Percentiles rank a stretch among this genome's conserved stretches.
These are phyloP conservation scores for Corbicula japonica DNA, from an alignment of 2,888 invertebrate genomes.

Conservation along the genomic window DNA sequence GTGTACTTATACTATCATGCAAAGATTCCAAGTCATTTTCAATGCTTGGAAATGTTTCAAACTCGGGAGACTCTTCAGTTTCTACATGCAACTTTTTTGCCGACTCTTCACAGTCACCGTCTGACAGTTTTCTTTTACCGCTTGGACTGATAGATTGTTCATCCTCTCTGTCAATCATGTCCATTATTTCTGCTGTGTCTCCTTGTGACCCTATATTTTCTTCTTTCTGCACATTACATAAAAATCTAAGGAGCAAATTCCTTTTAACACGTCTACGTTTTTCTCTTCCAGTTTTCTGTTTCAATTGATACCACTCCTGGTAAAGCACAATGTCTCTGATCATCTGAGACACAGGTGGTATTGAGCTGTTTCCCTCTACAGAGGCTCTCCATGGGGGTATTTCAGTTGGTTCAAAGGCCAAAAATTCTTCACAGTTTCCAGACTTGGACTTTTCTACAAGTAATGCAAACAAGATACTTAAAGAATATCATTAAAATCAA, in stretches of 20 bases:
- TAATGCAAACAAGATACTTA: no score
- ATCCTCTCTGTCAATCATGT: not conserved
- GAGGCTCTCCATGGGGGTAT: conserved; percentile 18
- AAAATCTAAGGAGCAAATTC: conserved; percentile 10
- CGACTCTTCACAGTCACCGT: not conserved
- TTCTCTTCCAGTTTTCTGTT: not conserved
- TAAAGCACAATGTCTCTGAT: conserved; percentile 6
- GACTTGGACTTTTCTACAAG: no score
- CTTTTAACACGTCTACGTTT: not conserved
- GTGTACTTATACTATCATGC: not conserved
- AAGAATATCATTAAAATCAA: no score
- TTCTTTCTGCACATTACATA: conserved; percentile 23
- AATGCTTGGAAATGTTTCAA: not conserved
- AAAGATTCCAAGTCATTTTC: not conserved
- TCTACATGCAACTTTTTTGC: no score
- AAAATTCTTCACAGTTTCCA: not conserved
- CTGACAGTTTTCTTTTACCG: not conserved
- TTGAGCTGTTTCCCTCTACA: not conserved
- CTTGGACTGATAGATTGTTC: not conserved
- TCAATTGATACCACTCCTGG: not conserved
- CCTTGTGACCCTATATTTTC: conserved; percentile 16
- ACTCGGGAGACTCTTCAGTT: not conserved
- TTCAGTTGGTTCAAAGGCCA: conserved; percentile 23
- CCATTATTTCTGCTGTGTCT: conserved; percentile 10
- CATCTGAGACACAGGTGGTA: conserved; percentile 28